Base-by-base conservation (phyloP, 1,140 invertebrate genomes). In the Heliconius himera region DNA sequence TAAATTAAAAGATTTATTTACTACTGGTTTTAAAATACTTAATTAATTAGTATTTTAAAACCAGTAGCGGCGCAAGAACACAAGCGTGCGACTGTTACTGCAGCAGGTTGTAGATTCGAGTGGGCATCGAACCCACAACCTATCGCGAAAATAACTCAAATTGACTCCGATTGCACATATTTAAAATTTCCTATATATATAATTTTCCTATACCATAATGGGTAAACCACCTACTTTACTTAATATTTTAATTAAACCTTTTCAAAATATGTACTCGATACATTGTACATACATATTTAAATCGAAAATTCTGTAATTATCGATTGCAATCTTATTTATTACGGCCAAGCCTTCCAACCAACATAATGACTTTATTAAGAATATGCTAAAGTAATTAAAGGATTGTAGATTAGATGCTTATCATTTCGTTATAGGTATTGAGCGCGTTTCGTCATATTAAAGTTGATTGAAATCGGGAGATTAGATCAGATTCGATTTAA, bases 301-400 rank as follows among this genome's bases (percentile, higher is more conserved):
- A 66, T 66, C 26, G 60, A 29, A 66, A 26, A 22, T 66, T 29
- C 3, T 66, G 60, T 66, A 66, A 66, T 66, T 66, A 66, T 75
- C 54, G 33, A 76, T 36, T 13, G 38, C 60, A 70, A 76, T 76
- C n/a, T n/a, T 29, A 76, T 76, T 76, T 70, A 70, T 41, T 49
- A 46, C 74, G 41, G n/a, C 74, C 13, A n/a, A 74, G 74, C 60
- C 60, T 66, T 26, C 60, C 56, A 8, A 66, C 13, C 20, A 60
- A 60, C 74, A 73, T 76, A 80, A 80, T 80, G 74, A 72, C 79
- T 80, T 66, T 76, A 80, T 80, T 80, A 80, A 80, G 29, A 80
- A 36, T 76, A 70, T 71, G 49, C 78, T 76, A 80, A 76, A 77
- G 70, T 76, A 71, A 80, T 80, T 76, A 80, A 80, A 36, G 56